Evolutionary conservation across 2,113 vertebrate species (phyloP).

Genomic region (Datnioides undecimradiatus): DNA sequence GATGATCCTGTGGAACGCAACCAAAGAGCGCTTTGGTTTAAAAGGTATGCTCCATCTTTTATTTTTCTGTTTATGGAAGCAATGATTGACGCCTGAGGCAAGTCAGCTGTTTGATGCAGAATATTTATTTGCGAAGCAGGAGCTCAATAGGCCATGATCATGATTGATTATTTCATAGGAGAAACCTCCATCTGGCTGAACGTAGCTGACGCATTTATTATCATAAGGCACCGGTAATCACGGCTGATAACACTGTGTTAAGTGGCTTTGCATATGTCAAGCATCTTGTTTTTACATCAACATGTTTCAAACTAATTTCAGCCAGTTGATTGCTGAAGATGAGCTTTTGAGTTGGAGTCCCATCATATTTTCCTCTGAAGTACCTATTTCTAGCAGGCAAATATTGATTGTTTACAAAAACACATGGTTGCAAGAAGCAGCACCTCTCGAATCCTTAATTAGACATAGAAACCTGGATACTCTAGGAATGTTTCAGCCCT

Average conservation of each 20-base stretch:
- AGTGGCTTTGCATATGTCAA: slow-evolving; percentile 46
- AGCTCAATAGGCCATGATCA: not conserved
- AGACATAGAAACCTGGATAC: slow-evolving; percentile 77
- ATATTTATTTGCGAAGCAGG: slow-evolving; percentile 1
- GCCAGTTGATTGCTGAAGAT: slow-evolving; percentile 43
- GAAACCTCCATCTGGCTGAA: slow-evolving; percentile 19
- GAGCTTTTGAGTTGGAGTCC: slow-evolving; percentile 48
- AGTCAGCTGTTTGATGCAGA: slow-evolving; percentile 30
- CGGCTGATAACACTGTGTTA: slow-evolving; percentile 3
- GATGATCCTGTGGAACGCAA: not conserved
- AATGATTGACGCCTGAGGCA: slow-evolving; percentile 20
- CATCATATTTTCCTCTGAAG: slow-evolving; percentile 51
- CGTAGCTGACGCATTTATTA: slow-evolving; percentile 18
- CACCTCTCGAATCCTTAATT: slow-evolving; percentile 75
- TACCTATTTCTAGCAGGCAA: slow-evolving; percentile 54
- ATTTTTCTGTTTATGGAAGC: slow-evolving; percentile 18
- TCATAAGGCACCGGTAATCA: slow-evolving; percentile 18
- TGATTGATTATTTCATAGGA: slow-evolving; percentile 22
- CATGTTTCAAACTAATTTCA: slow-evolving; percentile 29
- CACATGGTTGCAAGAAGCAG: slow-evolving; percentile 50
- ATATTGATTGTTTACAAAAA: slow-evolving; percentile 77
- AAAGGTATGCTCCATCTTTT: not conserved
- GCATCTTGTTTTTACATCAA: slow-evolving; percentile 13
- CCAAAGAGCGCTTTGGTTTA: too few species aligned
- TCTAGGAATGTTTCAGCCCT: slow-evolving; percentile 74